A percentile compares a stretch with the other conserved stretches of the same genome.
phyloP scores from a whole-genome alignment of 2,113 vertebrate genomes.

The Hippoglossus stenolepis region DNA sequence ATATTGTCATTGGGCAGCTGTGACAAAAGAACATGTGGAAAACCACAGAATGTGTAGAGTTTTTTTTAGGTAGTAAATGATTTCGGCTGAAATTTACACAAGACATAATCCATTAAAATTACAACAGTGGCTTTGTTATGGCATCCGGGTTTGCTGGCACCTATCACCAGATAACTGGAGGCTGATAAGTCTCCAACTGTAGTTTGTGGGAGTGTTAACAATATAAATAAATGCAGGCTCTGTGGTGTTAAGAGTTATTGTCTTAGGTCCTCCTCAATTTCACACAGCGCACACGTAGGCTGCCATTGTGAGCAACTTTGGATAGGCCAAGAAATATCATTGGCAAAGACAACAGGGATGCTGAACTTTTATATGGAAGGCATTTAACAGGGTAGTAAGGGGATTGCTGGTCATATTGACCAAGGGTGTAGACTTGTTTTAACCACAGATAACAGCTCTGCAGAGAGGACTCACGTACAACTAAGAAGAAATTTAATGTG shows the following conservation, averaged over 20 bases:
- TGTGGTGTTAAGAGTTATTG: constrained; percentile 61
- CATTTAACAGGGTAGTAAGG: constrained; percentile 21
- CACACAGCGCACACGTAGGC: constrained; percentile 26
- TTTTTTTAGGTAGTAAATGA: not conserved
- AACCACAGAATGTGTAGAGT: not conserved
- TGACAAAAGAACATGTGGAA: too few species aligned
- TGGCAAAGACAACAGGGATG: constrained; percentile 20
- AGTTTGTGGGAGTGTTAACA: constrained; percentile 76
- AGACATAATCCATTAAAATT: not conserved
- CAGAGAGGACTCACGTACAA: constrained; percentile 20
- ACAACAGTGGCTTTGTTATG: constrained; percentile 24
- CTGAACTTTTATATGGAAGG: constrained; percentile 19
- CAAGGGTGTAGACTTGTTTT: constrained; percentile 11
- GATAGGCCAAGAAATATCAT: constrained; percentile 17
- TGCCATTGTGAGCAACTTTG: constrained; percentile 35
- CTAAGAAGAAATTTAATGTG: constrained; percentile 1
- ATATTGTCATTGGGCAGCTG: too few species aligned
- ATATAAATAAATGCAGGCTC: constrained; percentile 68
- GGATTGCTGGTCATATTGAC: constrained; percentile 19
- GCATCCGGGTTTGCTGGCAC: constrained; percentile 49
- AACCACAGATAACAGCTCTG: constrained; percentile 13
- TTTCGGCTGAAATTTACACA: not conserved
- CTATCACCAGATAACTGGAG: constrained; percentile 26
- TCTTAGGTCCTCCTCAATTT: constrained; percentile 59
- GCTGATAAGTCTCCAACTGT: constrained; percentile 60